A percentile compares a stretch with the other conserved stretches of the same genome.
Evolutionary conservation across 2,888 invertebrate species (phyloP).

Genomic region (Patella depressa): DNA sequence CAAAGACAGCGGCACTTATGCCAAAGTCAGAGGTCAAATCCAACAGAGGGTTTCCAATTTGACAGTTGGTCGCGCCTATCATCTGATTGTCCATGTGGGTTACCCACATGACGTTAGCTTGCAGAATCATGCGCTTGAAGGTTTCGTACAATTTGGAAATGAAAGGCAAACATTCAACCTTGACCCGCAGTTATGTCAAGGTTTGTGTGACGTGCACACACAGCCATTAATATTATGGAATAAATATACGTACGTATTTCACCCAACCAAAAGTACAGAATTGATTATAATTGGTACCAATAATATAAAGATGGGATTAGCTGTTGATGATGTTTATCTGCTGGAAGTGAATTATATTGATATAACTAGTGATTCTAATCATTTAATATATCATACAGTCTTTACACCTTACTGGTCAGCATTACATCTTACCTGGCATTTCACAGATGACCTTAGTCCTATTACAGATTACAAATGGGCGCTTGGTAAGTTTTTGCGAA

Average conservation of each 20-base stretch:
- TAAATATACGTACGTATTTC: constrained; percentile 2
- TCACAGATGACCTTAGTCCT: no score
- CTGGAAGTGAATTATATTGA: constrained; percentile 16
- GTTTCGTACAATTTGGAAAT: constrained; percentile 28
- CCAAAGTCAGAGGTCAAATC: background rate
- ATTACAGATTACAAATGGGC: no score
- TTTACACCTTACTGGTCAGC: no score
- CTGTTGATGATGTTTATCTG: constrained; percentile 19
- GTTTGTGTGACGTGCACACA: constrained; percentile 21
- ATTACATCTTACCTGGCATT: no score
- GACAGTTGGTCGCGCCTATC: constrained; percentile 2
- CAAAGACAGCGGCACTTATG: background rate
- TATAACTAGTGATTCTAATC: no score
- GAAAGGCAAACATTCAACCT: constrained; percentile 26
- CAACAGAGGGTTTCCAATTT: background rate
- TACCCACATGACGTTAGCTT: constrained; percentile 19
- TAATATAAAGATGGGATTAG: constrained; percentile 10
- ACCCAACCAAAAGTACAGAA: background rate
- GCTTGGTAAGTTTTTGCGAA: no score
- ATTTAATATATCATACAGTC: no score
- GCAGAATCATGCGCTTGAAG: constrained; percentile 25
- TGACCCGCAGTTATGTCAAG: constrained; percentile 30
- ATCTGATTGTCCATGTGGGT: constrained; percentile 19
- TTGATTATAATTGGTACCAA: background rate
- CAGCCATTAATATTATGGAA: constrained; percentile 31